Base-by-base conservation (phyloP, 2,113 vertebrate genomes). In the Cyprinus carpio region DNA sequence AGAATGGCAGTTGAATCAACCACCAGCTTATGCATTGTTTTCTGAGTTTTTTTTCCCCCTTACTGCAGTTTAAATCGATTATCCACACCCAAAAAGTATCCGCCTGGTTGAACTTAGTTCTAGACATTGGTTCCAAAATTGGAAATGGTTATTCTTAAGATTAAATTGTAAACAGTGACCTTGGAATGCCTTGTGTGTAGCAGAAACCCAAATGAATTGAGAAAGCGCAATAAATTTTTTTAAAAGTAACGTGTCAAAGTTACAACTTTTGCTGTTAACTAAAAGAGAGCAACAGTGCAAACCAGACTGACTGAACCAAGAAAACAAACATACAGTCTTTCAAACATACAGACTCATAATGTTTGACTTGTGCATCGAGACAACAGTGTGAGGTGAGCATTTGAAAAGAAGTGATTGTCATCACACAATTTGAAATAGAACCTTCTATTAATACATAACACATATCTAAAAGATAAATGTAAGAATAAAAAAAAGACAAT, bases 1-100 rank as follows among this genome's bases (percentile, higher is more conserved):
- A 49, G 23, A 84, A 81, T 75, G 80, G n/a, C 20, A 20, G n/a
- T n/a, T 83, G 79, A 87, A 51, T 85, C 64, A 82, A 58, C 82
- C 60, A 65, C 84, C n/a, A 79, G 29, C 27, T n/a, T n/a, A 40
- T 64, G 37, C 29, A 54, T 72, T 60, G 25, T 69, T 74, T 75
- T 84, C 34, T 72, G n/a, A 34, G n/a, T 72, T 40, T 40, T 40
- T 62, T 65, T 49, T n/a, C 46, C 43, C 20, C 16, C 60, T 60
- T 18, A 54, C 62, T 25, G 74, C 67, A 83, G n/a, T n/a, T 83
- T 34, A 83, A 71, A 43, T 58, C 18, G 58, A 78, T 43, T 85
- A 56, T 62, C 43, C 51, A 76, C 8, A 9, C 27, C 23, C 1
- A 54, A 54, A 13, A 56, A n/a, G n/a, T n/a, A n/a, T n/a, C n/a